phyloP scores from a whole-genome alignment of 2,113 vertebrate genomes.

The Elaphurus davidianus region DNA sequence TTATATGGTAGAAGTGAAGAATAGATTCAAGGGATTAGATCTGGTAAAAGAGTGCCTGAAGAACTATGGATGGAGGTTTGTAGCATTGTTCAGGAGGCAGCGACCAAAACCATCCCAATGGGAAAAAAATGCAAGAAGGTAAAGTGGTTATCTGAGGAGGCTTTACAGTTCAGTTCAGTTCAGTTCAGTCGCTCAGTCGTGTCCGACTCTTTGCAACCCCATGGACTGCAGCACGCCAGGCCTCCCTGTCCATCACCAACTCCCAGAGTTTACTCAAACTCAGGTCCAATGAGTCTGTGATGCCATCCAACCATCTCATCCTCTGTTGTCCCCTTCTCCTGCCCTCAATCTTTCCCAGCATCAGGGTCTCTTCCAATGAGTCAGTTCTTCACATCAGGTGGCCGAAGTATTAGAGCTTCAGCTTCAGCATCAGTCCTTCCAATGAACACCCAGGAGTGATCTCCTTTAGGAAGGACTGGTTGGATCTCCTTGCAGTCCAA shows the following conservation, averaged over 20 bases:
- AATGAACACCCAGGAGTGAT: background rate
- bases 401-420: background rate
- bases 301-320: background rate
- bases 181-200: rapidly evolving
- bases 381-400: background rate
- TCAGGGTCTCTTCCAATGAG: background rate
- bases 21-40: background rate
- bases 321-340: background rate
- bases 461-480: background rate
- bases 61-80: background rate
- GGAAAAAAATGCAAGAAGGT: background rate
- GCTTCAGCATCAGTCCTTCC: background rate
- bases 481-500: background rate
- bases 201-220: background rate
- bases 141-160: background rate
- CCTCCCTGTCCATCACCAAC: background rate
- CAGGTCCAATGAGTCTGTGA: background rate
- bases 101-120: background rate
- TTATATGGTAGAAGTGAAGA: rapidly evolving
- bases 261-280: background rate
- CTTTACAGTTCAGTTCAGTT: background rate
- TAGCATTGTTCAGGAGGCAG: background rate
- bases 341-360: background rate
- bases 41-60: background rate
- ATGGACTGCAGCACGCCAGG: background rate